Conservation (phyloP, 1,140 invertebrate genomes). For the Ephestia elutella region DNA sequence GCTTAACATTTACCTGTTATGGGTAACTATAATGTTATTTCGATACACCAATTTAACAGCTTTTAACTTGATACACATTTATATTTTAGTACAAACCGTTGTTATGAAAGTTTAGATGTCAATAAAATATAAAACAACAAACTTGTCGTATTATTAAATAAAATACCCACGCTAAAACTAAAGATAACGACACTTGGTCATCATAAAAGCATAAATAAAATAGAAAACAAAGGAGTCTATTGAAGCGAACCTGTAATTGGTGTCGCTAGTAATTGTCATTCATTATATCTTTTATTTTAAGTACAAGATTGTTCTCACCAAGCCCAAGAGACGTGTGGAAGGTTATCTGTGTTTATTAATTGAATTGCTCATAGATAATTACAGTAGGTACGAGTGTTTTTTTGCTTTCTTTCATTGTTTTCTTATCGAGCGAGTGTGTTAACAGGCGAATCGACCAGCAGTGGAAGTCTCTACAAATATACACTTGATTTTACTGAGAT, state of each 20-base stretch:
- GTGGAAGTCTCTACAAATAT: too few relatives aligned
- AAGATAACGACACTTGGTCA: too few relatives aligned
- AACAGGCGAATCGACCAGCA: too few relatives aligned
- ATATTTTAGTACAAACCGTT: constrained; percentile 73
- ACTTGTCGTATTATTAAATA: constrained; percentile 27
- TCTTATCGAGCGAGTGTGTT: too few relatives aligned
- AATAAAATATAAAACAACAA: constrained; percentile 61
- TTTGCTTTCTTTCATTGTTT: too few relatives aligned
- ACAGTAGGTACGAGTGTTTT: too few relatives aligned
- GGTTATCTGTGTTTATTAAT: constrained; percentile 3
- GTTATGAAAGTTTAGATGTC: constrained; percentile 71
- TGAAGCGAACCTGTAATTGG: too few relatives aligned
- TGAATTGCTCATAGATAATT: neutral
- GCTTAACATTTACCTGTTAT: constrained; percentile 50
- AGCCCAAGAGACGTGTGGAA: too few relatives aligned
- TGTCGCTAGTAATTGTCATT: neutral
- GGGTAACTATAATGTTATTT: constrained; percentile 51
- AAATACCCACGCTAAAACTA: neutral
- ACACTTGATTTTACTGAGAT: too few relatives aligned
- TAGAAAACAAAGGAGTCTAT: too few relatives aligned
- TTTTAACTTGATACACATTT: constrained; percentile 69
- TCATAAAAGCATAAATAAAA: too few relatives aligned
- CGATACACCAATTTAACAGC: constrained; percentile 61
- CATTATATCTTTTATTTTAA: neutral
- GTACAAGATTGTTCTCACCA: too few relatives aligned